Evolutionary conservation across 2,888 invertebrate genomes (phyloP).

Genomic region (Dichetophora obliterata): DNA sequence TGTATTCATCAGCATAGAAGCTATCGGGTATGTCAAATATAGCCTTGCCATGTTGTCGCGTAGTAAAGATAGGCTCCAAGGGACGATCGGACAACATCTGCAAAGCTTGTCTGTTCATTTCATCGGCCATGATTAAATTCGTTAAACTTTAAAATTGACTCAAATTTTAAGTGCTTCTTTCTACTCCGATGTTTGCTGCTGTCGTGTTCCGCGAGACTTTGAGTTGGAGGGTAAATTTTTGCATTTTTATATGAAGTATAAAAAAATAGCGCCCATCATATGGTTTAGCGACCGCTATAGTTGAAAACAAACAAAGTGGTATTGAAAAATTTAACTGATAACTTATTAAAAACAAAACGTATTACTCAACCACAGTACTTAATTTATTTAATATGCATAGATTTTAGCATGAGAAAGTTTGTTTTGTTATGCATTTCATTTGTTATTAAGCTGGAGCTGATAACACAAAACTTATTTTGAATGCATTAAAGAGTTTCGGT

Average conservation of each 20-base stretch:
- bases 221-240: slow-evolving; percentile 2
- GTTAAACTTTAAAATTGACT: background rate
- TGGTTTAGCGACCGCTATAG: no score
- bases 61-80: slow-evolving; percentile 65
- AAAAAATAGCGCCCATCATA: background rate
- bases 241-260: slow-evolving; percentile 8
- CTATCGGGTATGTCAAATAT: slow-evolving; percentile 64
- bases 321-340: background rate
- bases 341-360: background rate
- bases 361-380: background rate
- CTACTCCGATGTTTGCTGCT: background rate
- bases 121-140: slow-evolving; percentile 51
- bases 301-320: no score
- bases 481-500: no score
- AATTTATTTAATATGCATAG: background rate
- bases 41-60: slow-evolving; percentile 63
- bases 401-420: background rate
- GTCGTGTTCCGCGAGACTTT: background rate
- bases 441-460: no score
- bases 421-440: no score
- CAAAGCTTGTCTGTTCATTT: slow-evolving; percentile 57
- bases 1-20: slow-evolving; percentile 62
- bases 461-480: no score
- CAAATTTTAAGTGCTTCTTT: background rate
- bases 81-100: slow-evolving; percentile 66